Conservation (phyloP, 2,888 invertebrate genomes). For the Amblyjoppa fuscipennis region DNA sequence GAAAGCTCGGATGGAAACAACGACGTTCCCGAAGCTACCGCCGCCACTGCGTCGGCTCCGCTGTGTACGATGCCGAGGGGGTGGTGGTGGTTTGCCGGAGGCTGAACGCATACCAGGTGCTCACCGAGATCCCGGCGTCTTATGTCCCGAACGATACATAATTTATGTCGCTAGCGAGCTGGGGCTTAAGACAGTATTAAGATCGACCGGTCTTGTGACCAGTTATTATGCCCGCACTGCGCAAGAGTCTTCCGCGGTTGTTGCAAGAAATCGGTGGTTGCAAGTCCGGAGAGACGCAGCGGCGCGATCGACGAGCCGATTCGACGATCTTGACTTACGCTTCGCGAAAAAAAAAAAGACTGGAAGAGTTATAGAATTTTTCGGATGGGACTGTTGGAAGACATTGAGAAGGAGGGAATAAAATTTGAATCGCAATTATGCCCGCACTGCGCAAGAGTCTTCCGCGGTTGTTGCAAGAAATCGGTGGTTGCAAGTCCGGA, state of each 20-base stretch:
- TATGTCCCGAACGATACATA: constrained; percentile 84
- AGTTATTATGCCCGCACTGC: constrained; percentile 66
- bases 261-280: constrained; percentile 21
- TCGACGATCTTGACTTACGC: neutral
- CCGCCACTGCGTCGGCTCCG: neutral
- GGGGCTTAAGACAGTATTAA: constrained; percentile 85
- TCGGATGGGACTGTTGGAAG: too few species aligned
- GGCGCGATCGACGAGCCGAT: neutral
- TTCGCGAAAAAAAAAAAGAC: neutral
- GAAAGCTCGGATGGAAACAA: constrained; percentile 33
- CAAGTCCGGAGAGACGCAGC: neutral
- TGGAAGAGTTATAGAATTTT: too few species aligned
- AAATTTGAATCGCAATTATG: too few species aligned
- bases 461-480: too few species aligned
- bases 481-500: too few species aligned
- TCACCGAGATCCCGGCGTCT: constrained; percentile 84
- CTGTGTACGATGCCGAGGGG: constrained; percentile 11
- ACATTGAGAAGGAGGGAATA: too few species aligned
- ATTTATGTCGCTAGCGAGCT: constrained; percentile 84
- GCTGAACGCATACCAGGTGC: constrained; percentile 84
- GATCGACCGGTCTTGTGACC: constrained; percentile 80
- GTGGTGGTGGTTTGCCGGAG: constrained; percentile 63
- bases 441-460: too few species aligned
- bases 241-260: constrained; percentile 37
- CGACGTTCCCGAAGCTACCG: constrained; percentile 32